Evolutionary conservation across 2,113 vertebrate genomes (phyloP).

Genomic region (Ceyx cyanopectus): DNA sequence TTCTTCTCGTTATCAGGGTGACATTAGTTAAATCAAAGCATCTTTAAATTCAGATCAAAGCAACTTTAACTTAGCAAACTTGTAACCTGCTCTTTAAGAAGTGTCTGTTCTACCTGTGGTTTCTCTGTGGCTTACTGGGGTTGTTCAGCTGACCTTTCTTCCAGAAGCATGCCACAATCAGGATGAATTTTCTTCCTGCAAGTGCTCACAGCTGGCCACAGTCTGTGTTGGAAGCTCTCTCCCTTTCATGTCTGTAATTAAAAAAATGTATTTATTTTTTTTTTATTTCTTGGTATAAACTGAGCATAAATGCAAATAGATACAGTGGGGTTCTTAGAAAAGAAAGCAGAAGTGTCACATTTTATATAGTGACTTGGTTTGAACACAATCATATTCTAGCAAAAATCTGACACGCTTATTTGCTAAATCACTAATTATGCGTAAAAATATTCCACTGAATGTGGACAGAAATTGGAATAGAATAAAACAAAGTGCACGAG

Average conservation of each 20-base stretch:
- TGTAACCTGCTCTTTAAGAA: neutral
- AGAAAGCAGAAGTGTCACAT: neutral
- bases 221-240: neutral
- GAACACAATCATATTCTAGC: neutral
- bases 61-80: neutral
- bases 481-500: neutral
- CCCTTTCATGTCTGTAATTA: neutral
- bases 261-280: neutral
- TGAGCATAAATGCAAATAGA: neutral
- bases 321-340: neutral
- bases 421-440: neutral
- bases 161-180: neutral
- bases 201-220: neutral
- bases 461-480: neutral
- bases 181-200: neutral
- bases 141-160: neutral
- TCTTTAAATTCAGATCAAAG: neutral
- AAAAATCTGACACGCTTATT: neutral
- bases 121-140: neutral
- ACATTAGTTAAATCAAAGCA: neutral
- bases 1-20: neutral
- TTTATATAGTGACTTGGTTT: neutral
- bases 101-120: neutral
- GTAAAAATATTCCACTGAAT: neutral
- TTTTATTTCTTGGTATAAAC: neutral